Base-by-base conservation (phyloP, 2,797 vertebrate genomes). In the Podarcis siculus region DNA sequence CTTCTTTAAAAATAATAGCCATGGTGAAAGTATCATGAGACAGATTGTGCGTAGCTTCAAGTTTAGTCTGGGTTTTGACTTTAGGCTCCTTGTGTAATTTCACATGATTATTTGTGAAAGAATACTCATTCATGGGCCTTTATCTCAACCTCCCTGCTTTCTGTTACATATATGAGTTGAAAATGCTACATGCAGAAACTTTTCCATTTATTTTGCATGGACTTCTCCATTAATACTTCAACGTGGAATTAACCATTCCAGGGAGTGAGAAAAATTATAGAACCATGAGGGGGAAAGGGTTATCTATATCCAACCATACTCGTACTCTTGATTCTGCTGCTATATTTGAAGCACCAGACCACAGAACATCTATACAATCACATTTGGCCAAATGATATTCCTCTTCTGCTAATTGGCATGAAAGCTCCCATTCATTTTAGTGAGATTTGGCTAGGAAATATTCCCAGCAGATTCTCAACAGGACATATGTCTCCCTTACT, bases 1-100 rank as follows among this genome's bases (percentile, higher is more conserved):
- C 72, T 83, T 83, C 72, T 83, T 79, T 79, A 27, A 79, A 72
- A 61, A 87, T 32, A 76, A 78, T n/a, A 27, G 58, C 55, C 10
- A 76, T 19, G 76, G 55, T 45, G 71, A 87, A 67, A 73, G 55
- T 37, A 73, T 27, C n/a, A 42, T 45, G 78, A 73, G n/a, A 72
- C 9, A 80, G 67, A 35, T 1, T 45, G 49, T 49, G 23, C 32
- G 5, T 49, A 2, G 30, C n/a, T 79, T 67, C 64, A 72, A n/a
- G 55, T 80, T 58, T 55, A 55, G 49, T 55, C 49, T 55, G 49
- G 49, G 49, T 55, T 15, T 55, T 55, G 49, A 55, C 49, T 15
- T 55, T 55, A 3, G 49, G 49, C 49, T 55, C 49, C 13, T 55
- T 55, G 49, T 55, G 45, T 55, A 10, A n/a, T 76, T 39, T 67